These are phyloP conservation scores for Prosapia bicincta DNA, from an alignment of 2,888 invertebrate genomes.

Conservation along the genomic window DNA sequence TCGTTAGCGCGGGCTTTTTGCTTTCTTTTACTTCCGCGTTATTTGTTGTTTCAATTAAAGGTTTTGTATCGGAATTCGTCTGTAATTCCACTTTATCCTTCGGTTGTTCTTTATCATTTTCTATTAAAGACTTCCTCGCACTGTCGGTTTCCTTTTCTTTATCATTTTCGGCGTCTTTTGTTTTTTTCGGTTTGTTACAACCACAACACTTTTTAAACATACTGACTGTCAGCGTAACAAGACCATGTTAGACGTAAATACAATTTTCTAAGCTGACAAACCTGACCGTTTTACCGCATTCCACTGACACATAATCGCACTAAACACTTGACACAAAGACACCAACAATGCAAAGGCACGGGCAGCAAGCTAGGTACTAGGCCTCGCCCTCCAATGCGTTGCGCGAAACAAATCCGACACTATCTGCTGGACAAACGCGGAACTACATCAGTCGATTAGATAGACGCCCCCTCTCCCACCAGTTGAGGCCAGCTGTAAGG, in stretches of 20 bases:
- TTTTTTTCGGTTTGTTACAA: background rate
- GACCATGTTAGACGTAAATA: background rate
- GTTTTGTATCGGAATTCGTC: background rate
- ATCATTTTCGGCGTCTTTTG: background rate
- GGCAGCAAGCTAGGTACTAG: background rate
- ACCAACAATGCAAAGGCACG: background rate
- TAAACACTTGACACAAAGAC: background rate
- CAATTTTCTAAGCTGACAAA: background rate
- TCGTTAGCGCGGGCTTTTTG: constrained; percentile 26
- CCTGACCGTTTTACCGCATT: background rate
- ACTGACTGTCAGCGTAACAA: background rate
- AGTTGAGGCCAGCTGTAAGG: background rate
- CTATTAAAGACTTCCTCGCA: background rate
- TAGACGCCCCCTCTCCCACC: background rate
- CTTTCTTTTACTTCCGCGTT: background rate
- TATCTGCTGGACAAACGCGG: background rate
- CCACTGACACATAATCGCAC: background rate
- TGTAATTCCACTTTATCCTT: background rate
- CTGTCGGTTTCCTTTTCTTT: background rate
- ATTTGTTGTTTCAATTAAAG: background rate
- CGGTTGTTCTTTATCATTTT: background rate
- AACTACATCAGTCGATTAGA: background rate
- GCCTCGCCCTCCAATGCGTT: background rate
- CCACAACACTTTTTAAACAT: background rate
- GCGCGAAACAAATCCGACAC: background rate